A percentile compares a stretch with the other conserved stretches of the same genome.
phyloP scores from a whole-genome alignment of 1,140 invertebrate genomes.

The Drosophila bocqueti region DNA sequence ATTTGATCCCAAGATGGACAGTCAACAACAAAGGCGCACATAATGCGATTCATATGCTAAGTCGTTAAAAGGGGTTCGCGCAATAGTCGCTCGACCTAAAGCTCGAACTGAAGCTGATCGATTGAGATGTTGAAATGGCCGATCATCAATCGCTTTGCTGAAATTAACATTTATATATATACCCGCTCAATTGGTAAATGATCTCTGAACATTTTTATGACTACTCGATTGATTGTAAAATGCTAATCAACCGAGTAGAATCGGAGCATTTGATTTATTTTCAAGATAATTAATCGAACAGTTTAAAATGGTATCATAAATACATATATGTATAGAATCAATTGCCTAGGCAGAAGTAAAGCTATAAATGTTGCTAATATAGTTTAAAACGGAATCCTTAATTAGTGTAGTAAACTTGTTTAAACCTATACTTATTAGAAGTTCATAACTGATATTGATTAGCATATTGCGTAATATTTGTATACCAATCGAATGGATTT shows the following conservation, averaged over 20 bases:
- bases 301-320: slow-evolving; percentile 10
- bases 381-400: neutral
- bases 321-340: neutral
- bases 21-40: slow-evolving; percentile 23
- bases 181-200: slow-evolving; percentile 36
- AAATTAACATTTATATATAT: slow-evolving; percentile 34
- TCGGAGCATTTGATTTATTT: slow-evolving; percentile 26
- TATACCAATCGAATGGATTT: neutral
- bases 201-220: slow-evolving; percentile 40
- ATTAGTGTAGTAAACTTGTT: neutral
- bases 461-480: neutral
- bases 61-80: slow-evolving; percentile 30
- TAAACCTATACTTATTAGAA: neutral
- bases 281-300: slow-evolving; percentile 12
- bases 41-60: slow-evolving; percentile 68
- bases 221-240: slow-evolving; percentile 46
- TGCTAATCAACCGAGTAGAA: slow-evolving; percentile 26
- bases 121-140: slow-evolving; percentile 49
- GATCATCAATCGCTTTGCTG: slow-evolving; percentile 40
- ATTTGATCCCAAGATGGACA: slow-evolving; percentile 31
- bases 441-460: neutral
- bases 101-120: slow-evolving; percentile 34
- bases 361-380: neutral
- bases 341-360: neutral
- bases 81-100: slow-evolving; percentile 25